Evolutionary conservation across 2,797 vertebrate species (phyloP).

Genomic region (Semotilus atromaculatus): DNA sequence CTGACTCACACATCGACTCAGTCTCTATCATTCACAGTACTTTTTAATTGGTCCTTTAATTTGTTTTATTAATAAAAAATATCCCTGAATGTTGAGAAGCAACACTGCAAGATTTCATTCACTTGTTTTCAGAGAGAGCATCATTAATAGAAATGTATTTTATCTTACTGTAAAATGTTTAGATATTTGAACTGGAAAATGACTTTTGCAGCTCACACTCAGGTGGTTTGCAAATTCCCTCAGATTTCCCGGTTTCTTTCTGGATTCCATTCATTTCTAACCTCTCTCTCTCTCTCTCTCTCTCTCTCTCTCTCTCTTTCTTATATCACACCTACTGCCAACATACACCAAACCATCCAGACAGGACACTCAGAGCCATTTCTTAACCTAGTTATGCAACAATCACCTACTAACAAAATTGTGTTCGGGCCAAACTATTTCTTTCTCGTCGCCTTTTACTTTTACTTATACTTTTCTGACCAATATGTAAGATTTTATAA

Average conservation of each 20-base stretch:
- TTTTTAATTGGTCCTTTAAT: neutral
- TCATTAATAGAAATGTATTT: neutral
- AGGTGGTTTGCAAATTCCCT: too few relatives aligned
- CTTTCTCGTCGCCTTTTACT: neutral
- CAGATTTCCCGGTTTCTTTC: too few relatives aligned
- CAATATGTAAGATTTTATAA: neutral
- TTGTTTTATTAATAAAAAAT: neutral
- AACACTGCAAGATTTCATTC: neutral
- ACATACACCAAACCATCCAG: constrained; percentile 22
- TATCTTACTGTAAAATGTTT: neutral
- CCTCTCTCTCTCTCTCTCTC: neutral
- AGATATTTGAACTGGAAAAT: neutral
- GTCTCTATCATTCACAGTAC: neutral
- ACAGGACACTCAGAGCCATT: neutral
- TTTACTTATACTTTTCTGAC: neutral
- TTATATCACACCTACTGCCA: constrained; percentile 3
- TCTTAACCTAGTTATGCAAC: constrained; percentile 28
- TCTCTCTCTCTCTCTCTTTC: neutral
- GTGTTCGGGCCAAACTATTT: constrained; percentile 12
- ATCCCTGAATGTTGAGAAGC: neutral
- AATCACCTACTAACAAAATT: neutral
- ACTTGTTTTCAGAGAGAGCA: neutral
- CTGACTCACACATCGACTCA: neutral
- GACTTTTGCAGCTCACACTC: neutral
- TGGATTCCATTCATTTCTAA: too few relatives aligned